Conservation (phyloP, 1,140 invertebrate genomes). For the Ceratina calcarata region DNA sequence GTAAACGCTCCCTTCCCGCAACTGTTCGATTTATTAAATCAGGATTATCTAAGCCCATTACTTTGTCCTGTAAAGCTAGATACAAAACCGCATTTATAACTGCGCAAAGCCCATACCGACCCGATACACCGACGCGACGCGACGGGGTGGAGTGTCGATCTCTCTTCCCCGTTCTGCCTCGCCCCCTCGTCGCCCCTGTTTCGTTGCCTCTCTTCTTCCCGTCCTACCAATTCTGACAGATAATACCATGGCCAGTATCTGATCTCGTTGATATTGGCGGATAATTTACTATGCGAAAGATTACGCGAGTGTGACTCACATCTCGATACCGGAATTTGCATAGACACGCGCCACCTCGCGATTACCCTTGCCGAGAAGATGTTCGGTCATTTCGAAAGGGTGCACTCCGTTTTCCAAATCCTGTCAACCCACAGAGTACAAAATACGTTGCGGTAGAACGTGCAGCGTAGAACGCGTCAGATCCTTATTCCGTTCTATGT, state of each 20-base stretch:
- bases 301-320: conserved; percentile 59
- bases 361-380: not conserved
- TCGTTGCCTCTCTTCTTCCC: not conserved
- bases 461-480: not conserved
- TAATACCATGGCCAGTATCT: conserved; percentile 62
- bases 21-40: conserved; percentile 82
- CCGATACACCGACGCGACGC: too few species aligned
- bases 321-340: conserved; percentile 45
- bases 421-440: too few species aligned
- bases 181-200: not conserved
- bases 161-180: conserved; percentile 7
- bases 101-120: conserved; percentile 66
- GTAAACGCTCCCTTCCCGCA: conserved; percentile 70
- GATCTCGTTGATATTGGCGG: conserved; percentile 68
- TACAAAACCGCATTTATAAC: conserved; percentile 78
- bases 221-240: conserved; percentile 50
- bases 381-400: too few species aligned
- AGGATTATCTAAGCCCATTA: conserved; percentile 80
- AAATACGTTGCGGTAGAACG: too few species aligned
- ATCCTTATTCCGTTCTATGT: not conserved
- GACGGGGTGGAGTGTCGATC: conserved; percentile 34
- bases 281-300: conserved; percentile 68
- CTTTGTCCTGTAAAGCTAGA: conserved; percentile 76
- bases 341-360: conserved; percentile 22
- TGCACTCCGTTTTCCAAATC: too few species aligned